Evolutionary conservation across 2,797 vertebrate genomes (phyloP), one percentile per base, ranked within the genome.

Genomic region (Rousettus madagascariensis): DNA sequence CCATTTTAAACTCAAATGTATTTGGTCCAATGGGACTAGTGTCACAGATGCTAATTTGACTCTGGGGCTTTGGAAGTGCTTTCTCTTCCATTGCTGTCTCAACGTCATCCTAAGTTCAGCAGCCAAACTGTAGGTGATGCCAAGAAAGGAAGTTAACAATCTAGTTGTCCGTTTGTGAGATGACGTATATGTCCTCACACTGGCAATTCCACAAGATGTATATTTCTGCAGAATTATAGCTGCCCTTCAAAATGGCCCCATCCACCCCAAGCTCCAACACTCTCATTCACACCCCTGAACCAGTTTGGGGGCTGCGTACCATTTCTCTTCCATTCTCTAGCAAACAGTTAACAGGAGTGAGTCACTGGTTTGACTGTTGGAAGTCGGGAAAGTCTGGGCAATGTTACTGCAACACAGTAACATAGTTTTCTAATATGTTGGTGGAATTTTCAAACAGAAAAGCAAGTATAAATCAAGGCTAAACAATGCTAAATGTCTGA

Each of bases 51-150:
- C 4, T 5, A 74, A 75, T 87, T 28, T 72, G 46, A 85, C 6
- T 33, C 28, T 12, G 3, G 15, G 6, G 1, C 38, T 84, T 77
- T 94, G 43, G 17, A 55, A 86, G 83, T 41, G 2, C 16, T 53
- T 93, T 82, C 15, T 49, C 8, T 78, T 90, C 22, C 17, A 59
- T 26, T 74, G 17, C 6, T 87, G 33, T n/a, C 22, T 95, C 28
- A 51, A 30, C 33, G 24, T 33, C 24, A 33, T 36, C 28, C 30
- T 69, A 83, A 10, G 26, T 75, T 84, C 17, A 59, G n/a, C 41
- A 86, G 8, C 19, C 30, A 57, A 83, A 86, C 3, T n/a, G 55
- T 59, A 90, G 24, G 10, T 90, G 30, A 74, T 36, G 8, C 5
- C 5, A 51, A 20, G 19, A 93, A 87, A 89, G 8, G 19, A 86